Evolutionary conservation across 2,888 invertebrate species (phyloP).

Genomic region (Xestoiulus laeticollis): DNA sequence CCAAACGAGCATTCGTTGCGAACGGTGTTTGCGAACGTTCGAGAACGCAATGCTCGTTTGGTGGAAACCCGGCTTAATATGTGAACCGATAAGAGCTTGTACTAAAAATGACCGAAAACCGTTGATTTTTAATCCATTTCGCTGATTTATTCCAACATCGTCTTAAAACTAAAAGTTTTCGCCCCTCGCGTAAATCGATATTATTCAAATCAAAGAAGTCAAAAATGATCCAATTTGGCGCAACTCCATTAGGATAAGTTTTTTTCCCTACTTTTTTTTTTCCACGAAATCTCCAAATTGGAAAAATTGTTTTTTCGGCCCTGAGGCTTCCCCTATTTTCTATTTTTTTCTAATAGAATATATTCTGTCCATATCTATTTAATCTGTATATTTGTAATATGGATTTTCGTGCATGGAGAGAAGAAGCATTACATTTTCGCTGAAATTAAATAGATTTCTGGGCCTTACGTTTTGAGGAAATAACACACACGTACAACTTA

Average conservation of each 20-base stretch:
- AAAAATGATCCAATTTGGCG: slow-evolving; percentile 26
- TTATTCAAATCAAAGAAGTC: slow-evolving; percentile 18
- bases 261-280: neutral
- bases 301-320: slow-evolving; percentile 8
- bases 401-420: neutral
- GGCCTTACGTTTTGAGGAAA: neutral
- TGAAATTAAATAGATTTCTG: neutral
- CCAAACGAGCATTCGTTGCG: too few relatives aligned
- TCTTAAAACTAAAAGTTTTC: neutral
- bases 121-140: too few relatives aligned
- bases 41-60: too few relatives aligned
- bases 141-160: too few relatives aligned
- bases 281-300: neutral
- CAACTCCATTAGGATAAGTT: neutral
- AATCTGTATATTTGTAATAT: slow-evolving; percentile 26
- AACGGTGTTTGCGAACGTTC: too few relatives aligned
- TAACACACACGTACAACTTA: neutral
- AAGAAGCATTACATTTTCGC: neutral
- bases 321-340: neutral
- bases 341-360: slow-evolving; percentile 4
- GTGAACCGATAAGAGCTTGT: too few relatives aligned
- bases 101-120: too few relatives aligned
- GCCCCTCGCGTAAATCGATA: neutral
- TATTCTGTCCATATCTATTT: neutral
- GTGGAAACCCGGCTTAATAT: too few relatives aligned